phyloP scores from a whole-genome alignment of 2,888 invertebrate genomes.

The Tanypteryx hageni region DNA sequence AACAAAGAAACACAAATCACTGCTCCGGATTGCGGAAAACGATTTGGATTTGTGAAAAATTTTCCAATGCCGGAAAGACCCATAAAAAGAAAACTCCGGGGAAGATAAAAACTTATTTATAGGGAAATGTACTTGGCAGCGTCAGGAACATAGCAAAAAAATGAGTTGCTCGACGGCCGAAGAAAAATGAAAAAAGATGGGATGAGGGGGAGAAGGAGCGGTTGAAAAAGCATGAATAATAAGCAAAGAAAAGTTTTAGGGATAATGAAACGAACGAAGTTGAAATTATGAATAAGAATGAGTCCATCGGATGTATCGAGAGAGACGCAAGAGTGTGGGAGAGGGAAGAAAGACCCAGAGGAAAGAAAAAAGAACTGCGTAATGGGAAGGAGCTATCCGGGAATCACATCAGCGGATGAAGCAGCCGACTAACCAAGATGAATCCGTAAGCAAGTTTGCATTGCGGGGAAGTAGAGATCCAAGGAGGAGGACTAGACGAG shows the following conservation, averaged over 20 bases:
- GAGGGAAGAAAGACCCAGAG: background rate
- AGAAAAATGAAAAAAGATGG: background rate
- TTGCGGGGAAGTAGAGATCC: no score
- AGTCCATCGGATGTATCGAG: background rate
- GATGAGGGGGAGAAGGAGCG: background rate
- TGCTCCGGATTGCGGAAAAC: background rate
- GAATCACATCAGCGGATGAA: background rate
- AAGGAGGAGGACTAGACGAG: no score
- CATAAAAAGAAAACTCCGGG: slow-evolving; percentile 11
- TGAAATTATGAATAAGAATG: slow-evolving; percentile 63
- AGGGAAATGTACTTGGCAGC: slow-evolving; percentile 59
- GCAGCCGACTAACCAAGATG: background rate
- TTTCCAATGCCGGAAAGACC: background rate
- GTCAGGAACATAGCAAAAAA: slow-evolving; percentile 24
- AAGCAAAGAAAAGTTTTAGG: slow-evolving; percentile 53
- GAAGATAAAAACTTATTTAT: slow-evolving; percentile 55
- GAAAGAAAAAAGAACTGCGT: background rate
- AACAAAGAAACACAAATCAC: slow-evolving; percentile 8
- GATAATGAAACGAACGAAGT: slow-evolving; percentile 61
- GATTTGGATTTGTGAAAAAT: slow-evolving; percentile 17
- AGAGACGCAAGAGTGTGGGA: background rate
- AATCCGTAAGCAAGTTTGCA: no score
- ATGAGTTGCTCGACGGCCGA: background rate
- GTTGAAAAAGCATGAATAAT: slow-evolving; percentile 46
- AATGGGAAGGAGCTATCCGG: background rate